Base-by-base conservation (phyloP, 92 coral and sea anemone genomes). In the Porites evermanni region DNA sequence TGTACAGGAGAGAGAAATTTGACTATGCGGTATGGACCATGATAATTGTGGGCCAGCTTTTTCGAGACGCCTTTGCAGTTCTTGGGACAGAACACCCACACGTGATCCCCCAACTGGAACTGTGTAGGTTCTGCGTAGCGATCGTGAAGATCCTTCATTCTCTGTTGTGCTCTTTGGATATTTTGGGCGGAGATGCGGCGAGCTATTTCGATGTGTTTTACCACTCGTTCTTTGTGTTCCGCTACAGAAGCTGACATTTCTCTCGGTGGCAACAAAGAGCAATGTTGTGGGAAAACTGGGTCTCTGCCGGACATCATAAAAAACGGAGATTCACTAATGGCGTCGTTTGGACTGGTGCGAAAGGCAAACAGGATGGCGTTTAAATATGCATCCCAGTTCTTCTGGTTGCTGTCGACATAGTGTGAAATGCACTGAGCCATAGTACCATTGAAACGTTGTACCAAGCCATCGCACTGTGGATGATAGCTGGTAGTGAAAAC, bases 211-310 rank as follows among this genome's bases (percentile, higher is more conserved):
- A 93, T 72, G 12, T 89, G 82, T 11, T 29, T 6, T 0, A 93
- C 93, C 14, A 93, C 90, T 13, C 96, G 90, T 17, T 74, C 81
- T 4, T 89, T 68, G 60, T 93, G 94, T 72, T 91, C 97, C 0
- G 92, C 86, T 0, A 94, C 65, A 1, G 97, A 94, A 1, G 87
- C 44, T 0, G 93, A 79, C 11, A 83, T 20, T 8, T 90, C 84
- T 7, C 80, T 20, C 1, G 92, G 93, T 1, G 93, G 82, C 7
- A 84, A 69, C 0, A 90, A 64, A 38, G 81, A 60, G 14, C 80
- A 79, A 53, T 93, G 92, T 17, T 79, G n/a, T 1, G 93, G 93
- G 20, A 90, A 67, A 47, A 75, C 18, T 68, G 89, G 84, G 59
- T 93, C 91, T 7, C 93, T 68, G 1, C 93, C 95, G 50, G 87